phyloP scores from a whole-genome alignment of 2,113 vertebrate genomes.

The Nematolebias whitei region DNA sequence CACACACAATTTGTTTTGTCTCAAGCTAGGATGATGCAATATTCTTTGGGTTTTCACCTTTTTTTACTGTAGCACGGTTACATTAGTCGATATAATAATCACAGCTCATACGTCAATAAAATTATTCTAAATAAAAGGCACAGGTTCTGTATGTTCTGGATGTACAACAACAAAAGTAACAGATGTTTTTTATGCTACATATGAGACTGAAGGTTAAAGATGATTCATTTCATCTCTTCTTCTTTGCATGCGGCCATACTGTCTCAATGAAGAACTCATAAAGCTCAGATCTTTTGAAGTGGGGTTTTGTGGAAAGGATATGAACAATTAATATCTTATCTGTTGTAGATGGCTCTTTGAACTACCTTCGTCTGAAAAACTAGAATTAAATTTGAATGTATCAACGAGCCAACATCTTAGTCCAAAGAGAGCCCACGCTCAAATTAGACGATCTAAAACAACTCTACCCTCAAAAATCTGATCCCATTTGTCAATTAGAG shows the following conservation, averaged over 20 bases:
- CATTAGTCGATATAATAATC: conserved; percentile 32
- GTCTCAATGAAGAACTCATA: background rate
- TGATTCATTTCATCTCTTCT: background rate
- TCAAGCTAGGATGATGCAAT: conserved; percentile 15
- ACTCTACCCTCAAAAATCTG: too few species aligned
- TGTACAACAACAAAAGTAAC: conserved; percentile 33
- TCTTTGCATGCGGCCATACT: background rate
- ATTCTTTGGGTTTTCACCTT: conserved; percentile 38
- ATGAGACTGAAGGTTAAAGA: conserved; percentile 15
- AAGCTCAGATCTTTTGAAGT: too few species aligned
- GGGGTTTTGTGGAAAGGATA: too few species aligned
- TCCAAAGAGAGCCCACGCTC: too few species aligned
- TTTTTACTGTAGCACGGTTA: background rate
- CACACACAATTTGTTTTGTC: background rate
- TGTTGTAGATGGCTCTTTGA: too few species aligned
- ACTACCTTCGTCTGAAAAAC: too few species aligned
- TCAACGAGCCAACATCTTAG: too few species aligned
- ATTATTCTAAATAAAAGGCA: conserved; percentile 55
- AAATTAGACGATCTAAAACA: too few species aligned
- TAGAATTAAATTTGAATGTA: too few species aligned
- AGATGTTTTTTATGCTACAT: conserved; percentile 23
- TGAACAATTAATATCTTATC: too few species aligned
- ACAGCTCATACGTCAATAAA: conserved; percentile 7
- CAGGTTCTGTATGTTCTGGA: conserved; percentile 33
- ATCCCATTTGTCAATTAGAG: too few species aligned